Conservation (phyloP, 2,797 vertebrate species). For the Lates japonicus region DNA sequence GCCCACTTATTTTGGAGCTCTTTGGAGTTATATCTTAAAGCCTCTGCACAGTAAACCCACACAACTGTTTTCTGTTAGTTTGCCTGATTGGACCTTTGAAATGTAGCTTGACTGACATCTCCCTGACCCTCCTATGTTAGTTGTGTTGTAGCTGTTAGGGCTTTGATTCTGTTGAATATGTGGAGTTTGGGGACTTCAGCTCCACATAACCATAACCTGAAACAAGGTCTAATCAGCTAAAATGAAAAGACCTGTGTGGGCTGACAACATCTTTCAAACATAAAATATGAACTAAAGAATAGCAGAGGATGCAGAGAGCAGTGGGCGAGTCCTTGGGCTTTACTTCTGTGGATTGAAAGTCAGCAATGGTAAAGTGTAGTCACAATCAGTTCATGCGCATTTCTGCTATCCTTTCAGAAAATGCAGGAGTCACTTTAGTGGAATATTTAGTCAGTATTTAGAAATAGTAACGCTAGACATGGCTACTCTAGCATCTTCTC, state of each 20-base stretch:
- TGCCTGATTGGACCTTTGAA: conserved; percentile 9
- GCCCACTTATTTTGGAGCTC: not conserved
- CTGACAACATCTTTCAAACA: not conserved
- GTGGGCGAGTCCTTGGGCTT: not conserved
- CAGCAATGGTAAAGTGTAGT: not conserved
- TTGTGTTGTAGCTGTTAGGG: conserved; percentile 8
- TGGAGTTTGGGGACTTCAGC: not conserved
- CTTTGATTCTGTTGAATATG: conserved; percentile 25
- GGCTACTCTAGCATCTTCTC: conserved; percentile 46
- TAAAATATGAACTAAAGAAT: not conserved
- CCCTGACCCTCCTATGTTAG: conserved; percentile 3
- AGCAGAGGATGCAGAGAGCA: not conserved
- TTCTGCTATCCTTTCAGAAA: not conserved
- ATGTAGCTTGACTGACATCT: conserved; percentile 35
- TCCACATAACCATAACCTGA: not conserved
- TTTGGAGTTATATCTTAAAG: not conserved
- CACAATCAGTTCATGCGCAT: not conserved
- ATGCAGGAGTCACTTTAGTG: not conserved
- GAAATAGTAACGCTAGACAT: conserved; percentile 36
- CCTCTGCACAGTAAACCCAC: not conserved
- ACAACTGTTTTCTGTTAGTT: conserved; percentile 8
- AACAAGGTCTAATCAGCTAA: not conserved
- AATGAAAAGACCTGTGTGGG: not conserved
- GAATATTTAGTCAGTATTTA: conserved; percentile 17
- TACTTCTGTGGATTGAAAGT: not conserved